A percentile compares a stretch with the other conserved stretches of the same genome.
These are phyloP conservation scores for Vespertilio murinus DNA, from an alignment of 2,797 vertebrate genomes.

Conservation along the genomic window DNA sequence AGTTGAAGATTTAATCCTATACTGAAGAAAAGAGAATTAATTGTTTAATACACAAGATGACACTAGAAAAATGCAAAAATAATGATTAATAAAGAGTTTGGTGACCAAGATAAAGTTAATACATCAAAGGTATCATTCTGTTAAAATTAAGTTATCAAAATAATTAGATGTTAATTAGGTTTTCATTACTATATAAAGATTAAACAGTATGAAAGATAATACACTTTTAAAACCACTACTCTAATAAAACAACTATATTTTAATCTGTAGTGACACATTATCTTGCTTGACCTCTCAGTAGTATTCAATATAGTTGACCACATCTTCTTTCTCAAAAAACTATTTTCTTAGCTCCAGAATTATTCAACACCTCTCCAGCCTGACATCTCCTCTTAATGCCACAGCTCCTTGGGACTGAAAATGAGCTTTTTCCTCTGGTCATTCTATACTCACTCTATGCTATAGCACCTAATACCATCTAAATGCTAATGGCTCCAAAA, in stretches of 20 bases:
- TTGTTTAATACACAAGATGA: neutral
- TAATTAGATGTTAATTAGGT: neutral
- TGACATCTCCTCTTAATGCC: neutral
- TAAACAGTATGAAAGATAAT: neutral
- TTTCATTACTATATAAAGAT: slow-evolving; percentile 10
- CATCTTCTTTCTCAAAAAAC: neutral
- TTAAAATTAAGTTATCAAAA: slow-evolving; percentile 25
- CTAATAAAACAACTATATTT: neutral
- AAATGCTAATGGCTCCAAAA: neutral
- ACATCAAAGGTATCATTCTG: neutral
- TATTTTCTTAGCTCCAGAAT: neutral
- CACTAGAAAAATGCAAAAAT: neutral
- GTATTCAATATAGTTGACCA: neutral
- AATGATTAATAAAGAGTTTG: neutral
- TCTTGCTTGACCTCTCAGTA: neutral
- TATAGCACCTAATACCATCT: neutral
- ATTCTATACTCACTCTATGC: neutral
- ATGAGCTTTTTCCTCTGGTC: neutral
- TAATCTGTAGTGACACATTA: neutral
- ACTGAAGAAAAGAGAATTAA: neutral
- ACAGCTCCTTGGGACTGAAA: neutral
- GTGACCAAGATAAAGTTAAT: neutral
- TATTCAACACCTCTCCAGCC: neutral
- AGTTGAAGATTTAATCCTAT: slow-evolving; percentile 20
- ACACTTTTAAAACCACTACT: neutral